These are phyloP conservation scores for Helicoverpa assulta DNA, from an alignment of 2,888 invertebrate species.

Conservation along the genomic window DNA sequence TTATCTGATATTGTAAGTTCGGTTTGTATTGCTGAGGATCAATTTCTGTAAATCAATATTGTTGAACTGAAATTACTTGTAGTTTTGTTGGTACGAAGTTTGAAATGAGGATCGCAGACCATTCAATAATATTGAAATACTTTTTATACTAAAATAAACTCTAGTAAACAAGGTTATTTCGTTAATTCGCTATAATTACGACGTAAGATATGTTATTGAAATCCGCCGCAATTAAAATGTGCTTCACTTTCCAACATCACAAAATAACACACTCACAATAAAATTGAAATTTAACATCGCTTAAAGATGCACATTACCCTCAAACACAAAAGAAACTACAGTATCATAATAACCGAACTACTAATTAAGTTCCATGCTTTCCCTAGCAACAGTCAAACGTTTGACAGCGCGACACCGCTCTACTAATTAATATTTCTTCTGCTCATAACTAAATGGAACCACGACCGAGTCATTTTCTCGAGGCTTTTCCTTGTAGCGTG, in stretches of 20 bases:
- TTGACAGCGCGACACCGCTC: neutral
- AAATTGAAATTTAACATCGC: too few species aligned
- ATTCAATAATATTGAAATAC: neutral
- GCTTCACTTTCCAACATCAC: too few species aligned
- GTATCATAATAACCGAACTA: too few species aligned
- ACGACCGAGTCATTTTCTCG: neutral
- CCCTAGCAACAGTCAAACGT: neutral
- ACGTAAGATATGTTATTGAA: too few species aligned
- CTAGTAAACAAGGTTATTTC: too few species aligned
- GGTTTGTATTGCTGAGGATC: neutral
- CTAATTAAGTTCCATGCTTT: too few species aligned
- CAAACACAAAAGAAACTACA: too few species aligned
- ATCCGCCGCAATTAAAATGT: too few species aligned
- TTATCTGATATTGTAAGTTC: neutral
- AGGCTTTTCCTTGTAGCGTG: slow-evolving; percentile 12
- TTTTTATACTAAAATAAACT: too few species aligned
- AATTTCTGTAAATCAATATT: neutral
- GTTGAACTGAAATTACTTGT: neutral
- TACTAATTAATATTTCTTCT: slow-evolving; percentile 15
- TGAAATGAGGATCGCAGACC: neutral
- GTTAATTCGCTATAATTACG: too few species aligned
- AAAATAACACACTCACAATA: too few species aligned
- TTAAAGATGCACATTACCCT: too few species aligned
- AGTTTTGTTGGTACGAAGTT: neutral
- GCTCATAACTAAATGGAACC: slow-evolving; percentile 5